Percentiles rank a stretch among this genome's conserved stretches.
These are phyloP conservation scores for Mobula birostris DNA, from an alignment of 2,113 vertebrate species.

Conservation along the genomic window DNA sequence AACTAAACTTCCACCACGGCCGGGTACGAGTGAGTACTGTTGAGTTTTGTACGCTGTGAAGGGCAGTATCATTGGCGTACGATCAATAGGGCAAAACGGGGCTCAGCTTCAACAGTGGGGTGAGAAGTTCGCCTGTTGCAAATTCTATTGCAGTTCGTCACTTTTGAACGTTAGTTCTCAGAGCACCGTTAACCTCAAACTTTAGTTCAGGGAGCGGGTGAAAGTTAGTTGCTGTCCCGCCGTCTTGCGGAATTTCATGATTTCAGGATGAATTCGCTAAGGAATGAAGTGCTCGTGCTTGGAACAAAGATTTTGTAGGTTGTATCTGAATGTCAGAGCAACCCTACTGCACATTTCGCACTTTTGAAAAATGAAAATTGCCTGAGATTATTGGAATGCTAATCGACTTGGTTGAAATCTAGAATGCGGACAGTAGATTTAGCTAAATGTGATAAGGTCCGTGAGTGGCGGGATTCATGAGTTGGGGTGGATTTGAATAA, in stretches of 20 bases:
- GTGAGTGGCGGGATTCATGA: too few species aligned
- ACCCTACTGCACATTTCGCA: too few species aligned
- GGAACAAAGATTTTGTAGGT: background rate
- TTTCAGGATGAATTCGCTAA: background rate
- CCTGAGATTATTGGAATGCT: background rate
- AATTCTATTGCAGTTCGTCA: background rate
- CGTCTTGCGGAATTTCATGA: background rate
- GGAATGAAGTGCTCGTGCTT: background rate
- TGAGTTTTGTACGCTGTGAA: background rate
- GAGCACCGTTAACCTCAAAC: background rate
- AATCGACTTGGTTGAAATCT: background rate
- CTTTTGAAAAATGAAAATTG: background rate
- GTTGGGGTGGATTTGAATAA: too few species aligned
- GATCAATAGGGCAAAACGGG: too few species aligned
- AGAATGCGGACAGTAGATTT: too few species aligned
- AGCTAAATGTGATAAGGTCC: too few species aligned
- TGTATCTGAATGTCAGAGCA: too few species aligned
- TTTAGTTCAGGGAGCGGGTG: too few species aligned
- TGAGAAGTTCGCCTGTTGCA: background rate
- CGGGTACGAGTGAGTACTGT: background rate
- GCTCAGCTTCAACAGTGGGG: background rate
- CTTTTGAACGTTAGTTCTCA: background rate
- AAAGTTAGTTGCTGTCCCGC: too few species aligned
- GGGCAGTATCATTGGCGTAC: background rate
- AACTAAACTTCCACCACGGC: background rate